Conservation (phyloP, 1,140 invertebrate species). For the Rhopalosiphum padi region DNA sequence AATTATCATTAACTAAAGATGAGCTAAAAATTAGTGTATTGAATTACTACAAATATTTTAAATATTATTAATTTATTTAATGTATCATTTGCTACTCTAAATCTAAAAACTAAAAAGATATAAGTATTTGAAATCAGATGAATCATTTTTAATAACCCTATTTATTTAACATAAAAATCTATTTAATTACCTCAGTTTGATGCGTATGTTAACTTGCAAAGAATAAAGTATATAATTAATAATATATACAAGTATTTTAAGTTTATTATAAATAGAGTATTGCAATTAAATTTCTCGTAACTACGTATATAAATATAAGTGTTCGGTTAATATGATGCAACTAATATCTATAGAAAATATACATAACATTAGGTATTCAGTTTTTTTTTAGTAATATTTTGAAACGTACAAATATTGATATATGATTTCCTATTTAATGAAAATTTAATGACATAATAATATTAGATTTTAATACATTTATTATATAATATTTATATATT, state of each 20-base stretch:
- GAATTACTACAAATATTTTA: too few species aligned
- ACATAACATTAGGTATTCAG: background rate
- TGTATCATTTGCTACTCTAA: too few species aligned
- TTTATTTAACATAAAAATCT: background rate
- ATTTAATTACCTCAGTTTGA: background rate
- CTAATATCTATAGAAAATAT: background rate
- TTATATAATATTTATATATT: background rate
- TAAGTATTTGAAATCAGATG: too few species aligned
- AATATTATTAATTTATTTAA: too few species aligned
- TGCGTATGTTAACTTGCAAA: background rate
- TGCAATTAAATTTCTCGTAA: background rate
- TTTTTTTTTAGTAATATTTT: background rate
- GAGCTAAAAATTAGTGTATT: too few species aligned
- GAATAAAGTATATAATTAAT: background rate
- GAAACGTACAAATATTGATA: background rate
- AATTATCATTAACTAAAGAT: too few species aligned
- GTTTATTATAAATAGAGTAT: background rate
- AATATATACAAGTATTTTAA: background rate
- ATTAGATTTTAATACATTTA: too few species aligned
- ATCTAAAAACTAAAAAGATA: too few species aligned
- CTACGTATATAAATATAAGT: background rate
- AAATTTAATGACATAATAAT: too few species aligned
- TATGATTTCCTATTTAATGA: background rate
- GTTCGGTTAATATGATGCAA: background rate
- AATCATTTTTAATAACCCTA: too few species aligned